Conservation (phyloP, 2,797 vertebrate genomes). For the Meriones psammophilus region DNA sequence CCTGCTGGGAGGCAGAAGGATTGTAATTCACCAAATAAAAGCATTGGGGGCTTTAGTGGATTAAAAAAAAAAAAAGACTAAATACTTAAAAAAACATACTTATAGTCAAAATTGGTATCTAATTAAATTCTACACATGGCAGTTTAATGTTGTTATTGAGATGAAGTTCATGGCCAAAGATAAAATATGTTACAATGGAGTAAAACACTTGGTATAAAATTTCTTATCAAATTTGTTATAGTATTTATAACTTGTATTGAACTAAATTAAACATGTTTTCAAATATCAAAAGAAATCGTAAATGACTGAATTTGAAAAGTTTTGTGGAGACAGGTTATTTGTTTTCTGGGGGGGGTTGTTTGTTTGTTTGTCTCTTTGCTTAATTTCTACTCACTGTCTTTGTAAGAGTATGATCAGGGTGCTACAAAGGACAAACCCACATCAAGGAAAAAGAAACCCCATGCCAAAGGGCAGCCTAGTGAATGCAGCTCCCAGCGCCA, state of each 20-base stretch:
- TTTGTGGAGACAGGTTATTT: not conserved
- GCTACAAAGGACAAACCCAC: not conserved
- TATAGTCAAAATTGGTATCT: conserved; percentile 65
- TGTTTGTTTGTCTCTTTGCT: not conserved
- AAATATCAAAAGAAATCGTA: conserved; percentile 26
- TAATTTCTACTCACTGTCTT: not conserved
- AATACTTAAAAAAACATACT: conserved; percentile 45
- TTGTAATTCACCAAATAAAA: conserved; percentile 58
- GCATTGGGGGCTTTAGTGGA: not conserved
- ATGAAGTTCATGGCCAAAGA: conserved; percentile 60
- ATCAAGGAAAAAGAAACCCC: not conserved
- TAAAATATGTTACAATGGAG: conserved; percentile 45
- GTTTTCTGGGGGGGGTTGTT: too few species aligned
- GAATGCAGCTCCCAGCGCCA: not conserved
- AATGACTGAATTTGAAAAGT: not conserved
- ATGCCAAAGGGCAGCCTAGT: not conserved
- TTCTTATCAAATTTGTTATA: conserved; percentile 50
- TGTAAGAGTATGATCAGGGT: not conserved
- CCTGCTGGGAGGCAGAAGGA: conserved; percentile 1
- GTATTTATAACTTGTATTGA: conserved; percentile 9
- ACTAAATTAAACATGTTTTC: conserved; percentile 23
- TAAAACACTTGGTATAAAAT: not conserved
- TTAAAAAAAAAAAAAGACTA: not conserved
- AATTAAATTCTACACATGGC: conserved; percentile 55
- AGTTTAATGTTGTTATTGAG: conserved; percentile 54